phyloP scores from a whole-genome alignment of 1,140 invertebrate species.

The Atopsyche davidsoni region DNA sequence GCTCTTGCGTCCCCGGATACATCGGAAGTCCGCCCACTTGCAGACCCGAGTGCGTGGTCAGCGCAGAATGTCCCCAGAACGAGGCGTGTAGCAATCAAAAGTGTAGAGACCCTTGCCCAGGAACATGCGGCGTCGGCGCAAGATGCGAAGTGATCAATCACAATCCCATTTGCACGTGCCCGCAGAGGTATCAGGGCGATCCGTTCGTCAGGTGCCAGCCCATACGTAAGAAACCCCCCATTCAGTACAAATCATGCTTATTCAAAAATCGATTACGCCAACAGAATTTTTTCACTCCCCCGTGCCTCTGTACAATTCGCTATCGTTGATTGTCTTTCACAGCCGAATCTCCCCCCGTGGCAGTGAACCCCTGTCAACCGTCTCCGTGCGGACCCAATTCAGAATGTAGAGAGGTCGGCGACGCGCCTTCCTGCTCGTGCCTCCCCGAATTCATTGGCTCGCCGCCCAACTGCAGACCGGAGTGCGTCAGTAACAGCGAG shows the following conservation, averaged over 20 bases:
- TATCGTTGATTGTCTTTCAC: conserved; percentile 32
- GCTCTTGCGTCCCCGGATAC: conserved; percentile 55
- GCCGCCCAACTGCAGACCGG: conserved; percentile 68
- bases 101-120: conserved; percentile 60
- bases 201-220: conserved; percentile 52
- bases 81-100: conserved; percentile 57
- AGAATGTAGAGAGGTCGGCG: conserved; percentile 57
- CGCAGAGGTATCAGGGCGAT: conserved; percentile 53
- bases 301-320: background rate
- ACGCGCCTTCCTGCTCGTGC: conserved; percentile 65
- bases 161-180: conserved; percentile 56
- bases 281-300: conserved; percentile 26
- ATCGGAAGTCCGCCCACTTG: conserved; percentile 59
- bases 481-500: conserved; percentile 69
- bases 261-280: conserved; percentile 1
- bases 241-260: conserved; percentile 28
- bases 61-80: conserved; percentile 57
- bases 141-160: conserved; percentile 57
- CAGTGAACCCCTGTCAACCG: conserved; percentile 61
- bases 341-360: conserved; percentile 49
- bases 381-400: conserved; percentile 74
- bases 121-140: conserved; percentile 56
- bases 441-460: conserved; percentile 61
- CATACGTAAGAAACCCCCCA: conserved; percentile 41
- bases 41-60: conserved; percentile 57